Evolutionary conservation across 2,113 vertebrate genomes (phyloP).

Genomic region (Phylloscopus trochiloides): DNA sequence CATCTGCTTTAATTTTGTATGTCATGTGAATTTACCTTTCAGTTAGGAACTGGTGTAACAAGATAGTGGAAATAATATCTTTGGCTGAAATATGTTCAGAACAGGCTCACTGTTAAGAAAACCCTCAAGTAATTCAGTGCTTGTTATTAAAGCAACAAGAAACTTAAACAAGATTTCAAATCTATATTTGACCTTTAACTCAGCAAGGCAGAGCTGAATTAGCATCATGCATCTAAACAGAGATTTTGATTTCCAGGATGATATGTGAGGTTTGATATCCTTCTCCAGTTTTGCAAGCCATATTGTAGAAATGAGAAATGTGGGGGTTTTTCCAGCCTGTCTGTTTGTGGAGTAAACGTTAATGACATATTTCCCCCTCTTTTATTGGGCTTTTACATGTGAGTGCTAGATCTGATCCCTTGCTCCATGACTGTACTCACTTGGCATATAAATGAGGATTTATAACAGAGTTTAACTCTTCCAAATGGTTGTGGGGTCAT

Average conservation of each 20-base stretch:
- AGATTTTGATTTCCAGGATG: neutral
- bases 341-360: slow-evolving; percentile 33
- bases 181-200: slow-evolving; percentile 44
- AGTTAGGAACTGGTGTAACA: neutral
- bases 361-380: slow-evolving; percentile 3
- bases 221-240: neutral
- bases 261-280: neutral
- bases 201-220: slow-evolving; percentile 5
- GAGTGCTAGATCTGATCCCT: slow-evolving; percentile 31
- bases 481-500: neutral
- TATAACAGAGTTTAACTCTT: slow-evolving; percentile 37
- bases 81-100: neutral
- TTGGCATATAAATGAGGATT: slow-evolving; percentile 56
- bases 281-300: neutral
- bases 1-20: neutral
- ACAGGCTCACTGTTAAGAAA: neutral
- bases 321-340: neutral
- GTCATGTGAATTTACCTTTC: neutral
- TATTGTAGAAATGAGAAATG: neutral
- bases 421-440: neutral
- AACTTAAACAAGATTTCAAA: slow-evolving; percentile 22
- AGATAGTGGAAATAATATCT: neutral
- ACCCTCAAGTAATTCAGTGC: neutral
- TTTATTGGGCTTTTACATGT: slow-evolving; percentile 26
- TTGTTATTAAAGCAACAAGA: slow-evolving; percentile 4